Evolutionary conservation across 2,797 vertebrate genomes (phyloP), one percentile per base, ranked within the genome.

Genomic region (Morelia viridis): DNA sequence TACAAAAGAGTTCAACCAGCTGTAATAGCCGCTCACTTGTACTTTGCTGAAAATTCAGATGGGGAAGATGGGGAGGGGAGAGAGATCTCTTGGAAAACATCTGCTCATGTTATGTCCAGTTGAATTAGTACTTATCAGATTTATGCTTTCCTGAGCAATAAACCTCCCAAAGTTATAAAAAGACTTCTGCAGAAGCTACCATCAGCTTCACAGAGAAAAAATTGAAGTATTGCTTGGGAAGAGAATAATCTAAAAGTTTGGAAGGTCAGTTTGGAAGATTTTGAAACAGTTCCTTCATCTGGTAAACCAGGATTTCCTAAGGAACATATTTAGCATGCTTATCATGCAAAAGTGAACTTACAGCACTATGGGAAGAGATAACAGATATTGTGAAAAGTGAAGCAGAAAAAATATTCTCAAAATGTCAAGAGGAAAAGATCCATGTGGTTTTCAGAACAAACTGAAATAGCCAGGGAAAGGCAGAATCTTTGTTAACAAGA

Each of bases 41-140:
- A 64, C 28, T 64, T 61, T 24, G 7, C 28, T 11, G 64, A 64
- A 53, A 84, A 4, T 64, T 88, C 60, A 53, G 62, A 64, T 12
- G 60, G 60, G 85, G 19, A 9, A 50, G 17, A 17, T 80, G 60
- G 85, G 19, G 10, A 50, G 24, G 24, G 56, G 46, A 26, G 35
- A 60, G n/a, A 15, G 87, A 53, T 90, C 53, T 84, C 88, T 90
- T 91, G 41, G 83, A 80, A 86, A 90, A 89, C 90, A 93, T 87
- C 90, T 87, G 88, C 90, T 89, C 88, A 60, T 58, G 31, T 92
- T 93, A 92, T 84, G 60, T 92, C 88, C 91, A 58, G 84, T 87
- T 92, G 93, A 90, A 90, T 87, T 90, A 90, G 68, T 84, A 84
- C 84, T 93, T 93, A 91, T 76, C 90, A 90, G 68, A 53, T 50